Conservation (phyloP, 1,140 invertebrate genomes). For the Rhysida immarginata region DNA sequence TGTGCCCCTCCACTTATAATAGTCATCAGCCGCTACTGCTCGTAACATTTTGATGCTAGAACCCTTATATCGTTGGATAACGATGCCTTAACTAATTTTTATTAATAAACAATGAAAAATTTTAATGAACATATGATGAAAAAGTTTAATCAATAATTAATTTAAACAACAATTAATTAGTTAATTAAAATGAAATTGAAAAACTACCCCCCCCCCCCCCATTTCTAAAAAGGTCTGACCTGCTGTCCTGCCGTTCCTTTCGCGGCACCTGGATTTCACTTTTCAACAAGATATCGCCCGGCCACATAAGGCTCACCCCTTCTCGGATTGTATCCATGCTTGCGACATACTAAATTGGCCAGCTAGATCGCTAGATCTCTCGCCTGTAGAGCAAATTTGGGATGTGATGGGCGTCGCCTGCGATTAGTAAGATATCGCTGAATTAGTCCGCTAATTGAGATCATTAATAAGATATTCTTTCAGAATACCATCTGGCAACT, state of each 20-base stretch:
- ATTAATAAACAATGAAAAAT: too few relatives aligned
- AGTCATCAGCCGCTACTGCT: too few relatives aligned
- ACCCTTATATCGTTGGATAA: too few relatives aligned
- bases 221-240: too few relatives aligned
- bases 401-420: neutral
- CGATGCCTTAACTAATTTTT: too few relatives aligned
- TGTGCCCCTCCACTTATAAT: too few relatives aligned
- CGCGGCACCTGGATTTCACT: neutral
- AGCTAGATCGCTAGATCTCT: neutral
- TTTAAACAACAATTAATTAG: too few relatives aligned
- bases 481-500: neutral
- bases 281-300: neutral
- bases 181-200: too few relatives aligned
- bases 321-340: neutral
- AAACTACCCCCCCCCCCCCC: too few relatives aligned
- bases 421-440: neutral
- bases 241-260: neutral
- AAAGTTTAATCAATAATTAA: too few relatives aligned
- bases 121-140: too few relatives aligned
- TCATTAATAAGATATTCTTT: neutral
- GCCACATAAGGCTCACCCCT: neutral
- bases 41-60: too few relatives aligned
- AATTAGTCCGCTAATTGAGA: neutral
- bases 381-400: neutral
- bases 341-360: neutral